phyloP scores from a whole-genome alignment of 2,888 invertebrate genomes.

The Diaprepes abbreviatus region DNA sequence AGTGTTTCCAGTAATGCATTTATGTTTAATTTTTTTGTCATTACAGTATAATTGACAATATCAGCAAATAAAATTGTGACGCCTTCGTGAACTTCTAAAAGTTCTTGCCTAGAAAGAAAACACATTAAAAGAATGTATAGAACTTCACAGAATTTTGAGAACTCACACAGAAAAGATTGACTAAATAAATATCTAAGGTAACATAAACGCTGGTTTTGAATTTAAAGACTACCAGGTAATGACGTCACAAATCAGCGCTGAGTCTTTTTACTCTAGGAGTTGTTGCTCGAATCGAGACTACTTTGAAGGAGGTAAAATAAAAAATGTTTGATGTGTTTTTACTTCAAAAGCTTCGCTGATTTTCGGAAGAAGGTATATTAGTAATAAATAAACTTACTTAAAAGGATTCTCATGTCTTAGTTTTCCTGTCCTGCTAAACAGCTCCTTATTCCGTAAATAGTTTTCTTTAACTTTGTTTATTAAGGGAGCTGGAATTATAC shows the following conservation, averaged over 20 bases:
- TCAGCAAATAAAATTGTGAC: conserved; percentile 94
- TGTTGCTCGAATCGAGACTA: too few species aligned
- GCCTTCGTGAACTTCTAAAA: conserved; percentile 88
- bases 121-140: too few species aligned
- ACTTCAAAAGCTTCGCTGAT: neutral
- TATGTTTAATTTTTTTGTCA: conserved; percentile 84
- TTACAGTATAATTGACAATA: conserved; percentile 92
- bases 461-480: conserved; percentile 74
- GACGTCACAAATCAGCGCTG: too few species aligned
- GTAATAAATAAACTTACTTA: conserved; percentile 62
- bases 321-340: too few species aligned
- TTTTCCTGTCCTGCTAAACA: conserved; percentile 48
- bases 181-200: too few species aligned
- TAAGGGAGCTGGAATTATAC: conserved; percentile 89
- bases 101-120: conserved; percentile 80
- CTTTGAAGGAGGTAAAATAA: too few species aligned
- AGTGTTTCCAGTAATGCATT: conserved; percentile 87
- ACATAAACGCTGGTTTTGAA: too few species aligned
- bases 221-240: too few species aligned
- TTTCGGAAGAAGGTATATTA: conserved; percentile 11
- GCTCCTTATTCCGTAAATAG: conserved; percentile 62
- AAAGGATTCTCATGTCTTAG: conserved; percentile 60
- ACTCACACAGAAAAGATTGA: too few species aligned
- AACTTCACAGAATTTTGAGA: too few species aligned
- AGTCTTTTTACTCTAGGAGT: too few species aligned